Evolutionary conservation across 1,140 invertebrate genomes (phyloP).

Genomic region (Drosophila lini): DNA sequence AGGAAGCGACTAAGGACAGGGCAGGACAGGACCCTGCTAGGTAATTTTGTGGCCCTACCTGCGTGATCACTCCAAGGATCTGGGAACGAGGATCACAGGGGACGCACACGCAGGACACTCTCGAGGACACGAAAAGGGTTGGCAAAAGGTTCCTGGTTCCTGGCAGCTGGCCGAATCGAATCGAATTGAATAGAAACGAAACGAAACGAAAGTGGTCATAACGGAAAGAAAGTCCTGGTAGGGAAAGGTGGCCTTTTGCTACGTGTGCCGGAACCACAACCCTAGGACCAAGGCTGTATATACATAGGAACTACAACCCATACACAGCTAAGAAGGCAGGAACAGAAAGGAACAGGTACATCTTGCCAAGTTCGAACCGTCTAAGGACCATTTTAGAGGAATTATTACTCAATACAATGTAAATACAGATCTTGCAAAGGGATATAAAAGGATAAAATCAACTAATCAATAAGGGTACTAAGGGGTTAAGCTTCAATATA

Average conservation of each 20-base stretch:
- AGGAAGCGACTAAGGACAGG: conserved; percentile 17
- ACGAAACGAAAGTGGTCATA: conserved; percentile 30
- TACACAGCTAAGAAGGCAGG: neutral
- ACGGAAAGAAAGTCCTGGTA: conserved; percentile 31
- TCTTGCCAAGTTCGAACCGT: neutral
- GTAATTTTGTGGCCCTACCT: conserved; percentile 38
- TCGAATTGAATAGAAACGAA: conserved; percentile 6
- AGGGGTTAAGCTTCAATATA: neutral
- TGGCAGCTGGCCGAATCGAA: conserved; percentile 33
- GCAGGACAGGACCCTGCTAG: conserved; percentile 20
- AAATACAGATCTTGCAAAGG: neutral
- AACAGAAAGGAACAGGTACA: neutral
- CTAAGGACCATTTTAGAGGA: neutral
- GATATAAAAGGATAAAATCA: neutral
- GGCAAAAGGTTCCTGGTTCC: conserved; percentile 15
- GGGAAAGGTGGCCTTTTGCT: conserved; percentile 25
- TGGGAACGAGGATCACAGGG: conserved; percentile 20
- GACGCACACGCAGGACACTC: conserved; percentile 24
- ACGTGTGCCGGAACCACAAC: conserved; percentile 32
- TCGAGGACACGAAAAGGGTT: conserved; percentile 54
- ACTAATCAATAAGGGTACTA: neutral
- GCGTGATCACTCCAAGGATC: conserved; percentile 48
- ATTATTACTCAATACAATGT: neutral
- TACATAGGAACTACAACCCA: no score
- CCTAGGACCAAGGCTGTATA: neutral